Percentiles rank a stretch among this genome's conserved stretches.
Evolutionary conservation across 1,140 invertebrate genomes (phyloP).

Genomic region (Drosophila lacertosa): DNA sequence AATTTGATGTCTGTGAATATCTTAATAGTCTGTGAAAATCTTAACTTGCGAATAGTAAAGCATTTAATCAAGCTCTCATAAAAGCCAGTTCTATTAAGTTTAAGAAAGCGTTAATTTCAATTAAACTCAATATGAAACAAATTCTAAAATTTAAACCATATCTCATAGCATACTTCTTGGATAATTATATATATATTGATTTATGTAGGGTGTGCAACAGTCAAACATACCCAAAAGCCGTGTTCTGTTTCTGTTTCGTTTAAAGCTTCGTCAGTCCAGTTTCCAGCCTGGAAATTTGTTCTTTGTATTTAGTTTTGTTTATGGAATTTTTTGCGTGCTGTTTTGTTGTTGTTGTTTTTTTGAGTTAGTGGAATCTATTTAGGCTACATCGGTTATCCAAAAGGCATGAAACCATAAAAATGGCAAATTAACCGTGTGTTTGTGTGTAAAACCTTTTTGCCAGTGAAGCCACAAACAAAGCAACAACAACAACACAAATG

Average conservation of each 20-base stretch:
- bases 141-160: too few relatives aligned
- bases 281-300: constrained; percentile 9
- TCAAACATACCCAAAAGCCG: background rate
- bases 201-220: background rate
- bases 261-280: constrained; percentile 11
- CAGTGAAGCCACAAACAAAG: constrained; percentile 76
- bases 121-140: too few relatives aligned
- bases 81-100: too few relatives aligned
- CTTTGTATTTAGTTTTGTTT: constrained; percentile 45
- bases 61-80: too few relatives aligned
- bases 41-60: too few relatives aligned
- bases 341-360: constrained; percentile 8
- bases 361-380: constrained; percentile 37
- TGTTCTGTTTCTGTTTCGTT: background rate
- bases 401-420: constrained; percentile 82
- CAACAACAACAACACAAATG: constrained; percentile 36
- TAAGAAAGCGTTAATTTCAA: too few relatives aligned
- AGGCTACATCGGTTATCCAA: constrained; percentile 40
- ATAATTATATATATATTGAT: too few relatives aligned
- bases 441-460: constrained; percentile 58
- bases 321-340: constrained; percentile 38
- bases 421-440: constrained; percentile 74
- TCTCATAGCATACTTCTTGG: constrained; percentile 14
- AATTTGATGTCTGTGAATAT: too few relatives aligned
- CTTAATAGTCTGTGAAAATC: too few relatives aligned